Base-by-base conservation (phyloP, 2,888 invertebrate genomes). In the Caenorhabditis japonica region DNA sequence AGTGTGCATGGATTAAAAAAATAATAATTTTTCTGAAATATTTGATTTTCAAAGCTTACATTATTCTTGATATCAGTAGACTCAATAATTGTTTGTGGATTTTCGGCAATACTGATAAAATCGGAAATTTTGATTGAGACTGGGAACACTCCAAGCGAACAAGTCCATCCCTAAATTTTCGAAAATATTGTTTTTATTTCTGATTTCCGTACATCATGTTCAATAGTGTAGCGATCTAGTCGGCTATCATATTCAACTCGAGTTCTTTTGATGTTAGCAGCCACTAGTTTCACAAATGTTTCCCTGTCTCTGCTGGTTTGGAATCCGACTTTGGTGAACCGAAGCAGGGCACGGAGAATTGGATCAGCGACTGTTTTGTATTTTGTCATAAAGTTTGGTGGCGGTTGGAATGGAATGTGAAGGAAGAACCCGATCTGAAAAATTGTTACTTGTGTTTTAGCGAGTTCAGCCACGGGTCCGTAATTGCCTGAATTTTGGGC, bases 51-150 rank as follows among this genome's bases (percentile, higher is more conserved):
- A 7, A 10, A 30, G 13, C 27, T 23, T 19, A 79, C 74, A 12
- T 75, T 62, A 51, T 81, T 76, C 36, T 69, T 74, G 19, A 83
- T 83, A 3, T 76, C 74, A n/a, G 70, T 61, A 2, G 82, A 58
- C 12, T 70, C 58, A 33, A 80, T 77, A 10, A 68, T 43, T 1
- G 77, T 81, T 41, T 79, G 76, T 0, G 77, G 62, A 17, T 83
- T 75, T 21, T 75, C 52, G 4, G 79, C 84, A 38, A 83, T 79
- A 15, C 47, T 52, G 15, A 84, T 49, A 64, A 83, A 84, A 38
- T 84, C 84, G 52, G 83, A 83, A 56, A 83, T 84, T 61, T 84
- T 84, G 53, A 84, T 84, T 3, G 83, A 83, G 3, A 84, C 84
- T 3, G 84, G 84, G 69, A 84, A 84, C 0, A 84, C 84, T 49